phyloP scores from a whole-genome alignment of 2,797 vertebrate genomes.

The Gobio occitaniae region DNA sequence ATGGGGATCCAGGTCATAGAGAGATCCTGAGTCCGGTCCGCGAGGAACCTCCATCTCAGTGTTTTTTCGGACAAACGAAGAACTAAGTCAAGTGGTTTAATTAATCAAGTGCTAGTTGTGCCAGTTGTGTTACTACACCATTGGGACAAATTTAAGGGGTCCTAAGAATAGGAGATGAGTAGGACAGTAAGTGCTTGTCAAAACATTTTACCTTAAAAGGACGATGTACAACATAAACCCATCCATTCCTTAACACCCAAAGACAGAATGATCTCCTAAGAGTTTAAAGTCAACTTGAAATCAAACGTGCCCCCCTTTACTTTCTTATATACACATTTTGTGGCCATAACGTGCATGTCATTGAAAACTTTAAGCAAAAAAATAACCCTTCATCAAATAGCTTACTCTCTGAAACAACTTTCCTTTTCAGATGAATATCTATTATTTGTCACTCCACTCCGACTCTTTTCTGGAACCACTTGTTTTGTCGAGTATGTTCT shows the following conservation, averaged over 20 bases:
- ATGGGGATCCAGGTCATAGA: slow-evolving; percentile 27
- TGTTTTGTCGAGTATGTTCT: not conserved
- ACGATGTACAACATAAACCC: not conserved
- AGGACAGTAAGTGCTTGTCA: not conserved
- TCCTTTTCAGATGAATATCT: not conserved
- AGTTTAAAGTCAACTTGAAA: not conserved
- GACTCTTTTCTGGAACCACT: not conserved
- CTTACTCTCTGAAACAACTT: not conserved
- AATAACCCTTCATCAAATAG: not conserved
- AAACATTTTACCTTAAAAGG: not conserved
- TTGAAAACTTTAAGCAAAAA: not conserved
- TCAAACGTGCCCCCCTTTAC: not conserved
- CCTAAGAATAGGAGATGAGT: slow-evolving; percentile 11
- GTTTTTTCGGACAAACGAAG: slow-evolving; percentile 7
- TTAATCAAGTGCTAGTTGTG: slow-evolving; percentile 20
- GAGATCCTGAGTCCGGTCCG: slow-evolving; percentile 19
- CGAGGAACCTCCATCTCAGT: slow-evolving; percentile 1
- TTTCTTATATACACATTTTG: not conserved
- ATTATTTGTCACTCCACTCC: not conserved
- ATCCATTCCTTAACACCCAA: not conserved
- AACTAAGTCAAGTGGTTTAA: slow-evolving; percentile 35
- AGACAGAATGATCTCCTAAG: not conserved
- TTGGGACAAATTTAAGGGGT: slow-evolving; percentile 8
- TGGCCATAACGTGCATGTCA: not conserved
- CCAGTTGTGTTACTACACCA: not conserved